These are phyloP conservation scores for Graptemys geographica DNA, from an alignment of 2,797 vertebrate genomes.

Conservation along the genomic window DNA sequence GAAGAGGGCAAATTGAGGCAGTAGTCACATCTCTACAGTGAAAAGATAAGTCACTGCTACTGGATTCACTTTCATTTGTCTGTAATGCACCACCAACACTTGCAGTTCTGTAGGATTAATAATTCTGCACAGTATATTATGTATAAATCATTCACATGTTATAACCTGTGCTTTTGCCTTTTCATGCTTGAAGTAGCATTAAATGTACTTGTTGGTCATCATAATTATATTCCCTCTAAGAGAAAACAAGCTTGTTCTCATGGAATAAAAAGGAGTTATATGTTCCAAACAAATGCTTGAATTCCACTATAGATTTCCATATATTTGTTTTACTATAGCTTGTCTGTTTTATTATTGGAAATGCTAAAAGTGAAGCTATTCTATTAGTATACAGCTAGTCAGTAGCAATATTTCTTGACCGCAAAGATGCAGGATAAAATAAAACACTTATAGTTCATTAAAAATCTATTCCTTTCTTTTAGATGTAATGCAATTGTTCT, in stretches of 20 bases:
- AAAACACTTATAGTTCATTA: slow-evolving; percentile 28
- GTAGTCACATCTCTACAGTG: not conserved
- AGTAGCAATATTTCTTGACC: not conserved
- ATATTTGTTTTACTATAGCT: slow-evolving; percentile 4
- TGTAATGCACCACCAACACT: not conserved
- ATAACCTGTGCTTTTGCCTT: not conserved
- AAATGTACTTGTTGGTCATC: not conserved
- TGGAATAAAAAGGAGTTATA: not conserved
- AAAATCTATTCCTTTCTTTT: slow-evolving; percentile 26
- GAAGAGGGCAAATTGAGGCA: not conserved
- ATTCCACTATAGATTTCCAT: not conserved
- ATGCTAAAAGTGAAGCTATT: slow-evolving; percentile 5
- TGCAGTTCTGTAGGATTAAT: not conserved
- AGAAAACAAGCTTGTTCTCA: not conserved
- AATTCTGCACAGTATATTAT: not conserved
- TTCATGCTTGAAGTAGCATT: not conserved
- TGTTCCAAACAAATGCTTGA: not conserved
- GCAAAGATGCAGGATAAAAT: slow-evolving; percentile 22
- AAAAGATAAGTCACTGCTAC: not conserved
- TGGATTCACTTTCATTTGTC: not conserved
- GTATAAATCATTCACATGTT: not conserved
- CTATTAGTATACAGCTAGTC: slow-evolving; percentile 39
- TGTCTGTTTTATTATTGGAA: slow-evolving; percentile 5
- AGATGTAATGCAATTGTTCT: not conserved
- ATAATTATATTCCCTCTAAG: not conserved